These are phyloP conservation scores for Agrotis exclamationis DNA, from an alignment of 2,888 invertebrate species.

Conservation along the genomic window DNA sequence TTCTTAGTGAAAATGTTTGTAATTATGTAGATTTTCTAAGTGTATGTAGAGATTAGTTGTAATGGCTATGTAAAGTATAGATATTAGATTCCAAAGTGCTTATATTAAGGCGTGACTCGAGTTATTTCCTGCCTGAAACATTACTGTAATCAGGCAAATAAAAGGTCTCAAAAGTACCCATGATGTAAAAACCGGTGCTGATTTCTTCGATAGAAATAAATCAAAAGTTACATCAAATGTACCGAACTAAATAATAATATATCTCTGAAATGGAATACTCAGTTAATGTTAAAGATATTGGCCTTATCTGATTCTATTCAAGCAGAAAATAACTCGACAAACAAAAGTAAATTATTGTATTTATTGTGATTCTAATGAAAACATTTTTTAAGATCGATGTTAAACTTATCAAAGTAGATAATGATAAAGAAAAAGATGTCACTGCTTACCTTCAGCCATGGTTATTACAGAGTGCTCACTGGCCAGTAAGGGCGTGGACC, in stretches of 20 bases:
- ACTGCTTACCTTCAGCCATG: constrained; percentile 54
- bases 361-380: constrained; percentile 77
- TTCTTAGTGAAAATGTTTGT: constrained; percentile 85
- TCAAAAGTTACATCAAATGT: not conserved
- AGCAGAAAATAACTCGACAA: constrained; percentile 38
- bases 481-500: no score
- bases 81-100: constrained; percentile 87
- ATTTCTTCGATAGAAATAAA: no score
- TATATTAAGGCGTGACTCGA: constrained; percentile 64
- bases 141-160: not conserved
- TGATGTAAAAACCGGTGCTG: not conserved
- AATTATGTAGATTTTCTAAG: constrained; percentile 91
- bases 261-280: constrained; percentile 11
- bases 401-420: constrained; percentile 75
- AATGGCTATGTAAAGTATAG: constrained; percentile 77
- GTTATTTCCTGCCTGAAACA: constrained; percentile 33
- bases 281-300: constrained; percentile 8
- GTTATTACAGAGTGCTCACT: constrained; percentile 7
- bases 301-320: constrained; percentile 13
- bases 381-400: constrained; percentile 79
- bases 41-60: constrained; percentile 87
- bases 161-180: not conserved
- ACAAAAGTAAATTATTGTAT: constrained; percentile 71
- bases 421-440: constrained; percentile 64
- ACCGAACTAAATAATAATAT: not conserved